Conservation (phyloP, 2,888 invertebrate species). For the Andricus curvator region DNA sequence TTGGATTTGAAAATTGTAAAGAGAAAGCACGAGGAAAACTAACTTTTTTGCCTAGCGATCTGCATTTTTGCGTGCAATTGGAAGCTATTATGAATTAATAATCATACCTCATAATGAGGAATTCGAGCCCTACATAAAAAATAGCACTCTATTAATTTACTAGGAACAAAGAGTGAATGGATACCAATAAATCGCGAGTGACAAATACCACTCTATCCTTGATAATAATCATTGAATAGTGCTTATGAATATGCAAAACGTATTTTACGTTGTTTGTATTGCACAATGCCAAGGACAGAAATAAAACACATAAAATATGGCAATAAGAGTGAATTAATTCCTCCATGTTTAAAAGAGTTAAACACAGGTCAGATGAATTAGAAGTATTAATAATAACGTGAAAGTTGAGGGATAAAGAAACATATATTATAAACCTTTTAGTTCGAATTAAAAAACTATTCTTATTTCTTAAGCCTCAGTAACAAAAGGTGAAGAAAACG, state of each 20-base stretch:
- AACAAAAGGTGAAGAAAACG: not conserved
- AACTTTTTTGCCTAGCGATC: too few species aligned
- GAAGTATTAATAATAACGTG: not conserved
- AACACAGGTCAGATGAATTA: not conserved
- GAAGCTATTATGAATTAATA: not conserved
- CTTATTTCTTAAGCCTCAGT: not conserved
- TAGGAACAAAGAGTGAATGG: constrained; percentile 33
- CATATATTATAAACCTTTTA: not conserved
- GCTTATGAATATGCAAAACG: constrained; percentile 30
- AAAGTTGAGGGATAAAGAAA: not conserved
- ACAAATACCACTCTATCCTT: constrained; percentile 11
- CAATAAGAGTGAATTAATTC: not conserved
- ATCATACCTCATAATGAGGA: not conserved
- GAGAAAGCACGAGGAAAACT: too few species aligned
- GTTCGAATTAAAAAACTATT: constrained; percentile 15
- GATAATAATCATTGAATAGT: constrained; percentile 27
- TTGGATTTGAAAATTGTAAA: too few species aligned
- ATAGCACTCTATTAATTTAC: constrained; percentile 2
- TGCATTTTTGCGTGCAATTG: too few species aligned
- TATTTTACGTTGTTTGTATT: not conserved
- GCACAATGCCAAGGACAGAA: not conserved
- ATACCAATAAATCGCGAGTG: constrained; percentile 27
- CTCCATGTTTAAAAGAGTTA: not conserved
- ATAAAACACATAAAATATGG: not conserved
- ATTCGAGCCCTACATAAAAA: not conserved